These are phyloP conservation scores for Bucco capensis DNA, from an alignment of 2,113 vertebrate genomes.

Conservation along the genomic window DNA sequence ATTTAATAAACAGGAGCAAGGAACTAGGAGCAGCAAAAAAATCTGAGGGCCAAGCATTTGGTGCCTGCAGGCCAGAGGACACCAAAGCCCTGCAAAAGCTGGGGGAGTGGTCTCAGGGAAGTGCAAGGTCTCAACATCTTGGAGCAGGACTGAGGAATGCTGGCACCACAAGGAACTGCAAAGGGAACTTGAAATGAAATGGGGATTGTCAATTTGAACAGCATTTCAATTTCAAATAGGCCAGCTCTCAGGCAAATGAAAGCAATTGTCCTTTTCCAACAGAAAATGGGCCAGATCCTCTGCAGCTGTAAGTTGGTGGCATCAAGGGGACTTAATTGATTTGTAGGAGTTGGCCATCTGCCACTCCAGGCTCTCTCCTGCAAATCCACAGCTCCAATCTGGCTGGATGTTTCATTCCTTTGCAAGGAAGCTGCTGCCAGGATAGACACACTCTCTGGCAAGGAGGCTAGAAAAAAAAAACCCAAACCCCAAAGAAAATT, in stretches of 20 bases:
- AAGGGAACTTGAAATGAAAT: conserved; percentile 20
- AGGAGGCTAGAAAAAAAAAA: background rate
- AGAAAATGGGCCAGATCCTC: background rate
- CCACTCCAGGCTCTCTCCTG: conserved; percentile 8
- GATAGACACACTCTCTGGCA: background rate
- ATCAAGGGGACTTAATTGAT: conserved; percentile 26
- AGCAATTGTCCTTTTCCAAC: background rate
- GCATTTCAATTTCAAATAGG: conserved; percentile 33
- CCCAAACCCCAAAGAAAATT: background rate
- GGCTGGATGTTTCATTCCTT: conserved; percentile 36
- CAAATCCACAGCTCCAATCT: conserved; percentile 1
- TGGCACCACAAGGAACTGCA: background rate
- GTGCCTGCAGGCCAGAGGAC: background rate
- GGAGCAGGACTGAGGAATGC: background rate
- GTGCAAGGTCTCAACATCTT: background rate
- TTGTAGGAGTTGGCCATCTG: conserved; percentile 5
- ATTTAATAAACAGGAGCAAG: background rate
- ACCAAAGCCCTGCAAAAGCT: background rate
- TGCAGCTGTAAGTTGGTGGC: background rate
- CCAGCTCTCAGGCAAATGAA: background rate
- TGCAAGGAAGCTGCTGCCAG: conserved; percentile 27
- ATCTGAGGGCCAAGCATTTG: background rate
- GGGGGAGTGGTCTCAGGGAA: background rate
- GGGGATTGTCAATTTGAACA: conserved; percentile 18
- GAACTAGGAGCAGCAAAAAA: background rate